Conservation (phyloP, 2,113 vertebrate genomes). For the Bettongia penicillata region DNA sequence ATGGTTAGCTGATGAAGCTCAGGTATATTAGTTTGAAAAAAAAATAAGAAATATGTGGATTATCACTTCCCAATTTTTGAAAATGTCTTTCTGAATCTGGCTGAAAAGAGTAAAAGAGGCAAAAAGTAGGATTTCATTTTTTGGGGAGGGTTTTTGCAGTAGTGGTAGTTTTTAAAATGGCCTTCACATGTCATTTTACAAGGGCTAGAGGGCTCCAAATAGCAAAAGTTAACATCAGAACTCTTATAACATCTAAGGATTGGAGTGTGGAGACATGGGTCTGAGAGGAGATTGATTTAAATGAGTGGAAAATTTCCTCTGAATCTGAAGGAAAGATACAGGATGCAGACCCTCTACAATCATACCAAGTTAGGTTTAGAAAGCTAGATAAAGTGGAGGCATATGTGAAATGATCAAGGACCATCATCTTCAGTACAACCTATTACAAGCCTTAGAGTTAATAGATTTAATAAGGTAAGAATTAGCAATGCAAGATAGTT, state of each 20-base stretch:
- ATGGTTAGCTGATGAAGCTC: not conserved
- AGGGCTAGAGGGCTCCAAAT: not conserved
- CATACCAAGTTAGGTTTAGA: too few species aligned
- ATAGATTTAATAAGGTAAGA: not conserved
- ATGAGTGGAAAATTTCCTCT: not conserved
- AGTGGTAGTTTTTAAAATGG: too few species aligned
- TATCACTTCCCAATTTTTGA: too few species aligned
- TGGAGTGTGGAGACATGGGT: not conserved
- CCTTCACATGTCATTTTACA: not conserved
- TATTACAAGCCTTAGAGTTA: not conserved
- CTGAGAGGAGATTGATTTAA: not conserved
- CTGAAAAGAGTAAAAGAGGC: too few species aligned
- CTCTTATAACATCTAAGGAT: not conserved
- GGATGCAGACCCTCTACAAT: too few species aligned
- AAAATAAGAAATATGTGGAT: not conserved
- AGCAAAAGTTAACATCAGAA: not conserved
- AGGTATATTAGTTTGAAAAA: not conserved
- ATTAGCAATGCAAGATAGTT: too few species aligned
- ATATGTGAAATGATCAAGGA: not conserved
- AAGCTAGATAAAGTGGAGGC: too few species aligned
- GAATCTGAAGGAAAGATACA: not conserved
- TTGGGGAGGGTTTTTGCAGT: too few species aligned
- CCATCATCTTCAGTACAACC: not conserved
- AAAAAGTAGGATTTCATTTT: too few species aligned
- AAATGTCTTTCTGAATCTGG: too few species aligned